Percentiles rank a stretch among this genome's conserved stretches.
These are phyloP conservation scores for Nothobranchius furzeri DNA, from an alignment of 2,113 vertebrate species.

Conservation along the genomic window DNA sequence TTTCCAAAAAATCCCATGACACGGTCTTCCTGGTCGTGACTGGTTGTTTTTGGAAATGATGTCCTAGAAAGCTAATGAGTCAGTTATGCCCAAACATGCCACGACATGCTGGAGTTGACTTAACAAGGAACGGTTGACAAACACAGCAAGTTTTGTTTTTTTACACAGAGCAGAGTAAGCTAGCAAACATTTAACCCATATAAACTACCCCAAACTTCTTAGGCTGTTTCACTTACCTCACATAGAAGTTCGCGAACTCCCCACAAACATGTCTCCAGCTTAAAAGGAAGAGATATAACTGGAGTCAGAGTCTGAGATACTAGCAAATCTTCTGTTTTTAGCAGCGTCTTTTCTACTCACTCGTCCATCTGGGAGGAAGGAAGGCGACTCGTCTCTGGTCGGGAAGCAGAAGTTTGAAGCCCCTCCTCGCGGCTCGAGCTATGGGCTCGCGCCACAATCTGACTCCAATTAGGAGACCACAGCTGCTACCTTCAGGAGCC, in stretches of 20 bases:
- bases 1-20: no score
- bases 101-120: slow-evolving; percentile 23
- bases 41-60: slow-evolving; percentile 11
- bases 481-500: slow-evolving; percentile 48
- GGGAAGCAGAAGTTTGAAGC: slow-evolving; percentile 33
- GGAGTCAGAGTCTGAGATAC: neutral
- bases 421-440: slow-evolving; percentile 50
- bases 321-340: neutral
- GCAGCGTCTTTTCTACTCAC: neutral
- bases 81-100: slow-evolving; percentile 31
- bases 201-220: neutral
- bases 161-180: neutral
- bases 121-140: neutral
- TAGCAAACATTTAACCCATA: neutral
- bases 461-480: slow-evolving; percentile 61
- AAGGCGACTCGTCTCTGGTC: slow-evolving; percentile 4
- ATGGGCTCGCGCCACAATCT: slow-evolving; percentile 43
- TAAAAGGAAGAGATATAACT: neutral
- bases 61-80: slow-evolving; percentile 26
- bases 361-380: slow-evolving; percentile 29
- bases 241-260: slow-evolving; percentile 8
- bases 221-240: slow-evolving; percentile 43
- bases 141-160: neutral
- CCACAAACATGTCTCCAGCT: slow-evolving; percentile 3
- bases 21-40: neutral